These are phyloP conservation scores for Knipowitschia caucasica DNA, from an alignment of 2,797 vertebrate genomes.

Conservation along the genomic window DNA sequence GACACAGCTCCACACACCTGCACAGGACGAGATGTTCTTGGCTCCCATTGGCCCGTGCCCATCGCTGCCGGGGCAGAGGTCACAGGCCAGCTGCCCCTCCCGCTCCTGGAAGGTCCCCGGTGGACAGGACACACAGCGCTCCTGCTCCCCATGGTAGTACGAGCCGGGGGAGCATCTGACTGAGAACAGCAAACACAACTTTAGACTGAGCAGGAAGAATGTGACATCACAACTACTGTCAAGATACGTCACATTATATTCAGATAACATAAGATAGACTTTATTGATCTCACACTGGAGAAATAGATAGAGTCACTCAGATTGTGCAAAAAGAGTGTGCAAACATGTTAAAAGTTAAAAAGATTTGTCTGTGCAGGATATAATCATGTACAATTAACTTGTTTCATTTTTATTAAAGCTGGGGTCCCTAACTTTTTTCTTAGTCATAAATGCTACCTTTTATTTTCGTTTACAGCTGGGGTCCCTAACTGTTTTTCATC, in stretches of 20 bases:
- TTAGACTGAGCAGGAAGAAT: constrained; percentile 28
- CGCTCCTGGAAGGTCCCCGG: constrained; percentile 95
- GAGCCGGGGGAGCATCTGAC: constrained; percentile 95
- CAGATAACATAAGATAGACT: background rate
- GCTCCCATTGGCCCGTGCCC: constrained; percentile 87
- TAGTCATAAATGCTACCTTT: too few relatives aligned
- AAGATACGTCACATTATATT: background rate
- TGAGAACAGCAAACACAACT: constrained; percentile 80
- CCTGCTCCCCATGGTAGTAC: constrained; percentile 93
- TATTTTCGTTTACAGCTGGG: too few relatives aligned
- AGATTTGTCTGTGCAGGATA: too few relatives aligned
- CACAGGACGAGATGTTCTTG: constrained; percentile 90
- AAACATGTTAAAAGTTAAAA: too few relatives aligned
- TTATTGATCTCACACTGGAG: too few relatives aligned
- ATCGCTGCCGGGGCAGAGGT: constrained; percentile 92
- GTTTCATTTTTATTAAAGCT: too few relatives aligned
- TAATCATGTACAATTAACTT: too few relatives aligned
- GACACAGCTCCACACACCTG: too few relatives aligned
- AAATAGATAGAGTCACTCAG: too few relatives aligned
- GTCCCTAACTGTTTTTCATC: too few relatives aligned
- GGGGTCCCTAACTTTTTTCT: too few relatives aligned
- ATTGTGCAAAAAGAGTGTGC: too few relatives aligned
- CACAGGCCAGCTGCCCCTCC: constrained; percentile 96
- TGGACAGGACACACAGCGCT: constrained; percentile 93
- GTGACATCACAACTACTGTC: background rate